phyloP scores from a whole-genome alignment of 1,140 invertebrate genomes.

The Lepidostoma basale region DNA sequence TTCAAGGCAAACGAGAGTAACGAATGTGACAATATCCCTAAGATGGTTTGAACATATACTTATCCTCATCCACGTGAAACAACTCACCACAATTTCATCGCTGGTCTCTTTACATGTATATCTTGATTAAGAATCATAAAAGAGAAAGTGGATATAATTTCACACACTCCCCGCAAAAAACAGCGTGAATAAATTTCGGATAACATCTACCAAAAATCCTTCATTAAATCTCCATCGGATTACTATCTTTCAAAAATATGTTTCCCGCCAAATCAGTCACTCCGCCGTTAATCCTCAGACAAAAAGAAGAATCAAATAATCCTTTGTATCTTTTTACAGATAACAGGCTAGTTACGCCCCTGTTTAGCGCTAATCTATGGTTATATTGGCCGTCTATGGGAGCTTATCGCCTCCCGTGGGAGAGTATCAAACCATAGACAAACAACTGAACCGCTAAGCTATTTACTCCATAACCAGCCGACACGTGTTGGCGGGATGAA shows the following conservation, averaged over 20 bases:
- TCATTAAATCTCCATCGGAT: neutral
- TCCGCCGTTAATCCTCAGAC: neutral
- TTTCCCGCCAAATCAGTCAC: neutral
- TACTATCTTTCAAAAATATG: neutral
- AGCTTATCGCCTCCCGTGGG: conserved; percentile 13
- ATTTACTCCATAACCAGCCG: neutral
- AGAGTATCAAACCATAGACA: neutral
- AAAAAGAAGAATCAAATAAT: conserved; percentile 7
- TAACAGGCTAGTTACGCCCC: neutral
- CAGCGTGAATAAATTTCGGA: too few relatives aligned
- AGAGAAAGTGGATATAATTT: too few relatives aligned
- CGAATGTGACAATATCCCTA: too few relatives aligned
- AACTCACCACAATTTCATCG: too few relatives aligned
- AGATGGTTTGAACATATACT: too few relatives aligned
- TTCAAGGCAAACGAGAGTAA: too few relatives aligned
- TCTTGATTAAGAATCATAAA: too few relatives aligned
- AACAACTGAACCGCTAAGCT: conserved; percentile 4
- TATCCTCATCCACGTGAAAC: too few relatives aligned
- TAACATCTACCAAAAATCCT: conserved; percentile 2
- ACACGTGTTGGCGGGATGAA: conserved; percentile 3
- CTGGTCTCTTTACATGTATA: too few relatives aligned
- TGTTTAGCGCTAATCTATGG: conserved; percentile 1
- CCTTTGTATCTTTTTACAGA: conserved; percentile 17
- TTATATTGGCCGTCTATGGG: neutral
- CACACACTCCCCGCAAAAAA: too few relatives aligned